Evolutionary conservation across 2,113 vertebrate species (phyloP).

Genomic region (Axis porcinus): DNA sequence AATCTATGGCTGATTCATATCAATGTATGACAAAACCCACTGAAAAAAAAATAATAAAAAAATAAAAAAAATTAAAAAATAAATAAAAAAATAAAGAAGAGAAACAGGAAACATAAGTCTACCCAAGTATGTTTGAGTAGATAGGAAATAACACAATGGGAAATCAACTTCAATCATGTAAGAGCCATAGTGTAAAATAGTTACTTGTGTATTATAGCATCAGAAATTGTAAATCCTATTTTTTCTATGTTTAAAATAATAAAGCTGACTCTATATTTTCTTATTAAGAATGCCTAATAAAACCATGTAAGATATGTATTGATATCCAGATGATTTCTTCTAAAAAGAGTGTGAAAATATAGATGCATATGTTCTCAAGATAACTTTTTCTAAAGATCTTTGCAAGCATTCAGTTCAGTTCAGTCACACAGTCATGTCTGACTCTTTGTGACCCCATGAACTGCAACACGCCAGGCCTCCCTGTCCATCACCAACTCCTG

Average conservation of each 20-base stretch:
- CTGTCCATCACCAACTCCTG: too few species aligned
- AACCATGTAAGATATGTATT: not conserved
- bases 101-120: not conserved
- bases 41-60: too few species aligned
- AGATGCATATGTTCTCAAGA: not conserved
- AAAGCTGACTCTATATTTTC: not conserved
- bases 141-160: not conserved
- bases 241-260: not conserved
- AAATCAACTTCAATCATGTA: not conserved
- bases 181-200: not conserved
- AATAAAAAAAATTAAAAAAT: too few species aligned
- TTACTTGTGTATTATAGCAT: not conserved
- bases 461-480: too few species aligned
- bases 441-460: too few species aligned
- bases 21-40: too few species aligned
- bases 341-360: not conserved
- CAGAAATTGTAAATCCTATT: not conserved
- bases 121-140: not conserved
- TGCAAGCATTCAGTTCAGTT: not conserved
- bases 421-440: too few species aligned
- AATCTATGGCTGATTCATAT: too few species aligned
- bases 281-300: not conserved
- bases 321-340: not conserved
- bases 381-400: not conserved
- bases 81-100: too few species aligned